phyloP scores from a whole-genome alignment of 2,888 invertebrate species.

The Byasa hedistus region DNA sequence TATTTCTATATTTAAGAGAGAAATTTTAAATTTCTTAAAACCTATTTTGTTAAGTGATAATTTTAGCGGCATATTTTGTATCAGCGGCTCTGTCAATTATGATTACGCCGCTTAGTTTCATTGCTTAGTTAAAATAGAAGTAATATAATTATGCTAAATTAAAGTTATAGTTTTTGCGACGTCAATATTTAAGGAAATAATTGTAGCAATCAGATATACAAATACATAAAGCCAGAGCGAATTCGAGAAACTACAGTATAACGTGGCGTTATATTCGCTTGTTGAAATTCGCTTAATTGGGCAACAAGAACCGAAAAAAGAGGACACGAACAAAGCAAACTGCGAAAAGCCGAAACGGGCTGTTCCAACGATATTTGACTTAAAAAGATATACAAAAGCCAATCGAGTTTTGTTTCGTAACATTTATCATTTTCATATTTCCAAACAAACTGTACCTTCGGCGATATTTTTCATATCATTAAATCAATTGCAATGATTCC shows the following conservation, averaged over 20 bases:
- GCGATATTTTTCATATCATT: slow-evolving; percentile 14
- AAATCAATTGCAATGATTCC: slow-evolving; percentile 12
- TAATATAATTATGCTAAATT: no score
- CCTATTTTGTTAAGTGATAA: no score
- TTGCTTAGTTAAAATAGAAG: no score
- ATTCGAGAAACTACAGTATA: slow-evolving; percentile 6
- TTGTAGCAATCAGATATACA: slow-evolving; percentile 17
- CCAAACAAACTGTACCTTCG: not conserved
- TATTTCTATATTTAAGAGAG: not conserved
- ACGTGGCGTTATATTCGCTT: slow-evolving; percentile 19
- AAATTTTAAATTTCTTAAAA: not conserved
- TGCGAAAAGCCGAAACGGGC: slow-evolving; percentile 10
- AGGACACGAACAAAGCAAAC: slow-evolving; percentile 17
- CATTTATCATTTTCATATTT: slow-evolving; percentile 18
- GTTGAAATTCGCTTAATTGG: slow-evolving; percentile 27
- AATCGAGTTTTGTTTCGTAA: slow-evolving; percentile 23
- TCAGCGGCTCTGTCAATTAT: no score
- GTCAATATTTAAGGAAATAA: slow-evolving; percentile 6
- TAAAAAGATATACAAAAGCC: slow-evolving; percentile 15
- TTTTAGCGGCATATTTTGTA: no score
- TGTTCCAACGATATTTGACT: slow-evolving; percentile 21
- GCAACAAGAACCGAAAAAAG: slow-evolving; percentile 24
- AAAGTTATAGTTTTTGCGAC: no score
- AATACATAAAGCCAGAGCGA: not conserved
- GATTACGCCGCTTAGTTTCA: no score